Conservation (phyloP, 2,113 vertebrate genomes). For the Pardalotus punctatus region DNA sequence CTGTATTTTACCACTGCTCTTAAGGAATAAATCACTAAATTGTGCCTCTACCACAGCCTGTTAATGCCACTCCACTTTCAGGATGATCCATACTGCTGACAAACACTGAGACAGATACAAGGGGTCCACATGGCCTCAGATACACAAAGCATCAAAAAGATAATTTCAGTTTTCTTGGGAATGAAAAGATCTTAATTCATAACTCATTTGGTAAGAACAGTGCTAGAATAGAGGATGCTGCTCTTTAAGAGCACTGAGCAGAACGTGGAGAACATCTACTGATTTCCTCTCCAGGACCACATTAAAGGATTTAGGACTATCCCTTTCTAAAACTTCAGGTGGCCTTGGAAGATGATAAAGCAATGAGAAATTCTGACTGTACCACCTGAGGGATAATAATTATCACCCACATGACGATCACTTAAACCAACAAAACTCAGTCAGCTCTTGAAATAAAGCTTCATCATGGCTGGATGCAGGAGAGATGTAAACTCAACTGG, state of each 20-base stretch:
- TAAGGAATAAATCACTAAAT: neutral
- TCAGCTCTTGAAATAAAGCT: neutral
- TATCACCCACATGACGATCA: neutral
- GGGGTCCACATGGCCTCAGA: neutral
- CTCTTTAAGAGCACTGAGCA: neutral
- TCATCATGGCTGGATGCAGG: neutral
- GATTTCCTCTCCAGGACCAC: neutral
- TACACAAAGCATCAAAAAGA: neutral
- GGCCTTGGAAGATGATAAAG: neutral
- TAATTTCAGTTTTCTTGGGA: neutral
- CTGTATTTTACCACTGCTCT: neutral
- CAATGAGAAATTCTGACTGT: neutral
- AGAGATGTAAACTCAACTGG: neutral
- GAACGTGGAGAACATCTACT: neutral
- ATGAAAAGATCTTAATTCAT: neutral
- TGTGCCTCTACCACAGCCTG: neutral
- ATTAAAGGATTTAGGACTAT: neutral
- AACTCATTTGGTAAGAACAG: neutral
- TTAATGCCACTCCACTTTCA: neutral
- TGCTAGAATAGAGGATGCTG: neutral
- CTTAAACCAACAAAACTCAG: neutral
- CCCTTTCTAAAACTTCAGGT: neutral
- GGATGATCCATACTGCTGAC: neutral
- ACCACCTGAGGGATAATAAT: neutral
- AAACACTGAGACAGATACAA: neutral